phyloP scores from a whole-genome alignment of 2,797 vertebrate genomes.

The Lagodon rhomboides region DNA sequence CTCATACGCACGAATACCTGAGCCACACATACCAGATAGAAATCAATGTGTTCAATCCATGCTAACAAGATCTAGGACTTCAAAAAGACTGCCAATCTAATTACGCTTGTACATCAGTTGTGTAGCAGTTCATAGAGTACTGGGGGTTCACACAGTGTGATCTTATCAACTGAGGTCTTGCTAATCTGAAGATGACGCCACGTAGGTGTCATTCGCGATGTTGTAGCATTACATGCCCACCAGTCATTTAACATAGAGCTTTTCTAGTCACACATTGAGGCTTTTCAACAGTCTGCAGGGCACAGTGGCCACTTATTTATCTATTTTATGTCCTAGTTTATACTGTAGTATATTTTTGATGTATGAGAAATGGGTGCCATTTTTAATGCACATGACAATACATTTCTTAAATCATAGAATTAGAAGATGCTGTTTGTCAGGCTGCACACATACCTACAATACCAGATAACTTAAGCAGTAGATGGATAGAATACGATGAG shows the following conservation, averaged over 20 bases:
- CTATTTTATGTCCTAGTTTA: background rate
- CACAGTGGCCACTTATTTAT: background rate
- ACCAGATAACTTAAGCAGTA: constrained; percentile 96
- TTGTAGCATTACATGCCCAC: background rate
- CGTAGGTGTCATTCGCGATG: background rate
- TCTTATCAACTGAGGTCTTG: background rate
- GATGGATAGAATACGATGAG: constrained; percentile 97
- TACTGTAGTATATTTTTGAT: background rate
- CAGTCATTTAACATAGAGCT: background rate
- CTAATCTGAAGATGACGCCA: background rate
- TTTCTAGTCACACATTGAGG: background rate
- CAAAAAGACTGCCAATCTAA: background rate
- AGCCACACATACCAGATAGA: constrained; percentile 28
- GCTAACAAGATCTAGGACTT: background rate
- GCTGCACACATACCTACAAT: constrained; percentile 82
- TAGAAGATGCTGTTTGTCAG: background rate
- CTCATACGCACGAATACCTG: constrained; percentile 97
- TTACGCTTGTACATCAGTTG: background rate
- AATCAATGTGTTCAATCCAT: constrained; percentile 8
- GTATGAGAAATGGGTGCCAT: background rate
- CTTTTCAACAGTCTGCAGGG: background rate
- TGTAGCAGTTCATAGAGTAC: background rate
- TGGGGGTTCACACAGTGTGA: background rate
- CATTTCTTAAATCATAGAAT: background rate
- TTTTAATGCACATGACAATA: background rate